Base-by-base conservation (phyloP, 2,888 invertebrate species). In the Spilarctia lutea region DNA sequence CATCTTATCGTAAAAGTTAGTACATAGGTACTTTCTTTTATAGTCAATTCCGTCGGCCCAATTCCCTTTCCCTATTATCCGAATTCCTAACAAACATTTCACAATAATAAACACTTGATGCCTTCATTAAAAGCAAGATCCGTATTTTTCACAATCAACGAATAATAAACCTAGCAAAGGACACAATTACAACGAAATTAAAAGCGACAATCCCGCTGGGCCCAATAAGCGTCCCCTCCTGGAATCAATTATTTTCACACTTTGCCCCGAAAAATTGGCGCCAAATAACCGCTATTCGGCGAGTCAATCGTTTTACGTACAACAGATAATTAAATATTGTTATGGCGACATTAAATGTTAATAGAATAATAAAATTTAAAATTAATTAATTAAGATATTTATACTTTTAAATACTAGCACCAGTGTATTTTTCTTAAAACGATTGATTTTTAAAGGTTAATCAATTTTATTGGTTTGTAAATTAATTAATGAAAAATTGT, bases 221-320 rank as follows among this genome's bases (percentile, higher is more conserved):
- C 65, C 48, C 82, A 82, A 82, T 87, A 81, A 76, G 60, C 72
- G 79, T 75, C 83, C 88, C 92, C 89, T 87, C 81, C 79, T 77
- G 66, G 73, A 89, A 94, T 94, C 94, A 94, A 94, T 94, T 94
- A 94, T 92, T 92, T 93, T 93, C 92, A 86, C 94, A 92, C 94
- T 90, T 87, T 87, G 85, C 83, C 89, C 90, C 90, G 91, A 92
- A 93, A 91, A 92, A 91, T 91, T 89, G 92, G 87, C 92, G 63
- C 78, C 79, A 80, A 75, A 78, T 78, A 81, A 75, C 70, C 68
- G 85, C 81, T 85, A 84, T 85, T 89, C 84, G 85, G 89, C 69
- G 75, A 75, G 73, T 90, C 88, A 82, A 90, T 92, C 85, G 87
- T 89, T 89, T 74, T 74, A 67, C 66, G 74, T 24, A 39, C 73